Base-by-base conservation (phyloP, 2,113 vertebrate species). In the Plotosus lineatus region DNA sequence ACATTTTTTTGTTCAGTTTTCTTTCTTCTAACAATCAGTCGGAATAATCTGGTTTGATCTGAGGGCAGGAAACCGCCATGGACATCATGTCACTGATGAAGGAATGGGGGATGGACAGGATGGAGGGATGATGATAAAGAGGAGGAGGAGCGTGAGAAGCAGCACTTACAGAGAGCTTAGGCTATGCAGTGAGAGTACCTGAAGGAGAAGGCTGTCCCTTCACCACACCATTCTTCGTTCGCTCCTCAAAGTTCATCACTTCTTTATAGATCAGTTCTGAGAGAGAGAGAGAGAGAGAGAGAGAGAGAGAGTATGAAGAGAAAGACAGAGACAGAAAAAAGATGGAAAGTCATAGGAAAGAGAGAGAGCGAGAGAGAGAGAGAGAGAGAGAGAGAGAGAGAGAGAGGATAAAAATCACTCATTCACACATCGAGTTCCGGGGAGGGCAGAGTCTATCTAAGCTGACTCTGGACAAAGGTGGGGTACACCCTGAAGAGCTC, bases 161-260 rank as follows among this genome's bases (percentile, higher is more conserved):
- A 89, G 68, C 90, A 82, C 93, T 94, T 94, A 94, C 93, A 94
- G 93, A 92, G 91, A 87, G 87, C 87, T 91, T 91, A 93, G 91
- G 90, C 92, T 94, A 95, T 94, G 93, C 92, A 94, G 91, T 94
- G 93, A 95, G 96, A 96, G 96, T 98, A 99, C 98, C 98, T 99
- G 98, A 99, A 96, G 98, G 97, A 94, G 97, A 98, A 89, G 98
- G 98, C 69, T 99, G 98, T 92, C 98, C 97, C 96, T 99, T 99
- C 91, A 99, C 97, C 88, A 99, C 98, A 1, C 98, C 97, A 77
- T 99, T 99, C 95, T 99, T 99, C 88, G 95, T 98, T 91, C 96
- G 97, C 92, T 99, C 97, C 95, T 99, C 98, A 79, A 97, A 99
- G 93, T 96, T 98, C 97, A 98, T 99, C 90, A 99, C 98, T 93